Evolutionary conservation across 1,140 invertebrate genomes (phyloP).

Genomic region (Bombus ignitus): DNA sequence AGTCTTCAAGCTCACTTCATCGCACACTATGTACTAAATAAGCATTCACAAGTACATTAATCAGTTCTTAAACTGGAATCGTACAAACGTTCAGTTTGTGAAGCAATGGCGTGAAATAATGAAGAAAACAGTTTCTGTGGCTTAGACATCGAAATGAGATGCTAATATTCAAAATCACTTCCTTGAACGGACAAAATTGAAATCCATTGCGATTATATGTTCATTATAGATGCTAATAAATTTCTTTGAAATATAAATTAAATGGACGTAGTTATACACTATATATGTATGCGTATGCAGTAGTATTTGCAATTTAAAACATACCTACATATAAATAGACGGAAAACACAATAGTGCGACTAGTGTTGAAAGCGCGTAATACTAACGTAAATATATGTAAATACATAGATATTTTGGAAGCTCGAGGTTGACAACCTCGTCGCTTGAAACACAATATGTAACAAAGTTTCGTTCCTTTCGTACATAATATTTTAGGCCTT

Average conservation of each 20-base stretch:
- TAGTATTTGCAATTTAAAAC: conserved; percentile 15
- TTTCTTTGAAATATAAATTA: conserved; percentile 36
- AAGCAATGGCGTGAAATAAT: background rate
- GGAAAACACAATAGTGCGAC: conserved; percentile 69
- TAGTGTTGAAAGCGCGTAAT: conserved; percentile 67
- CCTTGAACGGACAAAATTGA: conserved; percentile 4
- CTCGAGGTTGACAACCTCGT: conserved; percentile 27
- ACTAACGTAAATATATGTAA: conserved; percentile 53
- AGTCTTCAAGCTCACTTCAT: background rate
- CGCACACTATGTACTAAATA: background rate
- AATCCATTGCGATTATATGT: conserved; percentile 14
- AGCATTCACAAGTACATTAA: conserved; percentile 1
- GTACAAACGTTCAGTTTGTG: background rate
- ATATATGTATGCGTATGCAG: conserved; percentile 8
- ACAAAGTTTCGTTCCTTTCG: conserved; percentile 35
- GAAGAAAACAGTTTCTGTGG: background rate
- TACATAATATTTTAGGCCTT: conserved; percentile 66
- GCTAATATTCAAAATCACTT: background rate
- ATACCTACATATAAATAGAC: conserved; percentile 50
- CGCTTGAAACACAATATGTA: conserved; percentile 29
- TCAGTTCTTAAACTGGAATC: background rate
- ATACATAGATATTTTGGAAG: conserved; percentile 44
- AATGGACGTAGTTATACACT: conserved; percentile 19
- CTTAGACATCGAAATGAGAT: background rate
- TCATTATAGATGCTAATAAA: conserved; percentile 17